Percentiles rank a stretch among this genome's conserved stretches.
These are phyloP conservation scores for Plestiodon gilberti DNA, from an alignment of 2,113 vertebrate species.

Conservation along the genomic window DNA sequence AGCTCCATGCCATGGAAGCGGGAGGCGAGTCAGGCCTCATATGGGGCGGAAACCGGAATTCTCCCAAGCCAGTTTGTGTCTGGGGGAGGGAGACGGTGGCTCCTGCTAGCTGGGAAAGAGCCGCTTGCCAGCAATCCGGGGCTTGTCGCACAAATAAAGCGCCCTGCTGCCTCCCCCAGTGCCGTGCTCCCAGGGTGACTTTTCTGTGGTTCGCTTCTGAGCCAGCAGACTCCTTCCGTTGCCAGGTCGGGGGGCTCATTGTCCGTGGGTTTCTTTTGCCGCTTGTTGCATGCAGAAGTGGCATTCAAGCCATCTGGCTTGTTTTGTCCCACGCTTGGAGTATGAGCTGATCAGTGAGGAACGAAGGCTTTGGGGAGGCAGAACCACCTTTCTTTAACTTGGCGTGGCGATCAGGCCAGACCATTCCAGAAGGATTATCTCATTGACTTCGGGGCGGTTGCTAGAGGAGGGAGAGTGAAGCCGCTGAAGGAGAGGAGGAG, in stretches of 20 bases:
- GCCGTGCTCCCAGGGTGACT: neutral
- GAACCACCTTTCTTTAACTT: neutral
- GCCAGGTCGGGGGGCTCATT: neutral
- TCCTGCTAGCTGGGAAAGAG: neutral
- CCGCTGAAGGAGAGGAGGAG: too few relatives aligned
- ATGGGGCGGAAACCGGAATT: neutral
- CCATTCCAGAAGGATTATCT: slow-evolving; percentile 17
- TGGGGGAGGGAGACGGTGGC: neutral
- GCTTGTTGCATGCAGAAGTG: too few relatives aligned
- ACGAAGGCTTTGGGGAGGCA: neutral
- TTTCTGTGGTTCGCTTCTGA: neutral
- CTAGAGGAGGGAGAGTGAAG: neutral
- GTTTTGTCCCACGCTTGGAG: neutral
- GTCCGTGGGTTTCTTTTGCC: neutral
- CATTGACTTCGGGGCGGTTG: neutral
- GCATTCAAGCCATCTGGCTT: neutral
- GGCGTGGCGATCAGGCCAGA: neutral
- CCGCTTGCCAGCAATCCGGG: neutral
- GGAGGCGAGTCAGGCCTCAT: neutral
- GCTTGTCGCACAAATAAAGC: neutral
- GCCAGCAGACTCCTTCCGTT: neutral
- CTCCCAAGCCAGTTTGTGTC: neutral
- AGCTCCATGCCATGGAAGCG: neutral
- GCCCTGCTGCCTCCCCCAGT: neutral
- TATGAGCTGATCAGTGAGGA: neutral